phyloP scores from a whole-genome alignment of 2,797 vertebrate genomes.

The Acanthurus leucopareius region DNA sequence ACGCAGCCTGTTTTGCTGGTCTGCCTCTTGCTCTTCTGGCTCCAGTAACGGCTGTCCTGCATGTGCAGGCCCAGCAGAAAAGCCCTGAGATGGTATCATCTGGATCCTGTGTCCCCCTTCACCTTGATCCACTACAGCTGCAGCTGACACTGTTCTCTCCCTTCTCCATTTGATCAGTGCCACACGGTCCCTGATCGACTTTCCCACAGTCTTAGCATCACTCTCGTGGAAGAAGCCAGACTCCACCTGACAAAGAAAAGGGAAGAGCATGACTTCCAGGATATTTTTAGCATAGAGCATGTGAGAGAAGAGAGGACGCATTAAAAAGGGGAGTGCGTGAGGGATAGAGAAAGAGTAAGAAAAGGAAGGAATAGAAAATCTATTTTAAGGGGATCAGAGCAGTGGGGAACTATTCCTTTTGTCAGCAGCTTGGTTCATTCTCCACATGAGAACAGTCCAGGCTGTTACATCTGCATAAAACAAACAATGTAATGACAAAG shows the following conservation, averaged over 20 bases:
- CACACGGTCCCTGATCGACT: conserved; percentile 95
- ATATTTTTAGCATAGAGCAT: conserved; percentile 67
- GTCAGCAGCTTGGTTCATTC: conserved; percentile 59
- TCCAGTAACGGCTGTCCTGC: conserved; percentile 85
- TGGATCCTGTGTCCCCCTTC: conserved; percentile 78
- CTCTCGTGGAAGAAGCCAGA: conserved; percentile 96
- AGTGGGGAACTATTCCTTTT: conserved; percentile 55
- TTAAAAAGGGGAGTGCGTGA: conserved; percentile 45
- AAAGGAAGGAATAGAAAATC: conserved; percentile 58
- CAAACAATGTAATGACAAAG: not conserved
- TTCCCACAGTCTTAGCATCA: conserved; percentile 94
- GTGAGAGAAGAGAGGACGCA: conserved; percentile 55
- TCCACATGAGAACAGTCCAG: conserved; percentile 47
- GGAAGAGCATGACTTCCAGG: conserved; percentile 50
- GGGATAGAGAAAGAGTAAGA: conserved; percentile 38
- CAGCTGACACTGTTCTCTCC: conserved; percentile 89
- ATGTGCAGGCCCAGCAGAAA: conserved; percentile 83
- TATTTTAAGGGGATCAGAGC: conserved; percentile 67
- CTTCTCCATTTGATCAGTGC: conserved; percentile 95
- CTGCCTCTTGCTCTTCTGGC: conserved; percentile 89
- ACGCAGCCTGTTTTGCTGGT: conserved; percentile 88
- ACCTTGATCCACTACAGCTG: conserved; percentile 74
- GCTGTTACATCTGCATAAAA: conserved; percentile 33
- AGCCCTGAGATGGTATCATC: conserved; percentile 77
- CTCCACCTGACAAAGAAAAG: conserved; percentile 88